Base-by-base conservation (phyloP, 2,113 vertebrate species). In the Cinclus cinclus region DNA sequence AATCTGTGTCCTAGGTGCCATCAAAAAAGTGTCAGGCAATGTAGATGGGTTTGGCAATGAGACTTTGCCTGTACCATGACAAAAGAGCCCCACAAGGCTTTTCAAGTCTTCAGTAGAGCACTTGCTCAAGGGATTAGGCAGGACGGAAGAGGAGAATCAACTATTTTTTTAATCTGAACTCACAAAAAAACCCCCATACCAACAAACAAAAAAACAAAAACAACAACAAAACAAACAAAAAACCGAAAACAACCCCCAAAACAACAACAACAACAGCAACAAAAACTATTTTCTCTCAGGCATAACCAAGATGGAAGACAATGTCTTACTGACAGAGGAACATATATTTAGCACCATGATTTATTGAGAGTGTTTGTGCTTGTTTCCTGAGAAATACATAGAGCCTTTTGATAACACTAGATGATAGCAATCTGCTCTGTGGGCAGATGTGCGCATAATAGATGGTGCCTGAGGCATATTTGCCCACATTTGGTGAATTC, bases 381-480 rank as follows among this genome's bases (percentile, higher is more conserved):
- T 89, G 41, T 84, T 92, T 94, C 41, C 49, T 58, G 78, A 87
- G 84, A 87, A 94, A 92, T 92, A 83, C 27, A 19, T 46, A 25
- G 52, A 75, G 47, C 27, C 7, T 85, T 74, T 82, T 87, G 81
- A 76, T 87, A 91, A 37, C 5, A 2, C 49, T 69, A 37, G 58
- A 49, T 65, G 62, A 62, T 76, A 76, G 69, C 37, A 75, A 19
- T 92, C 77, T 89, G 60, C 81, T 83, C 77, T 65, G 24, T 90
- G 62, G 65, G 83, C 60, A 88, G 67, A 67, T 76, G 58, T 74
- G 60, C 56, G 58, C 52, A 28, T 64, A 73, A 82, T 71, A 44
- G 53, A 56, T 78, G 31, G 21, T 83, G 86, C 88, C 80, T 95
- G 70, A 74, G 35, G 86, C 31, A 0, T 76, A 73, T 84, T 84